Evolutionary conservation across 2,888 invertebrate genomes (phyloP).

Genomic region (Chrysomela aeneicollis): DNA sequence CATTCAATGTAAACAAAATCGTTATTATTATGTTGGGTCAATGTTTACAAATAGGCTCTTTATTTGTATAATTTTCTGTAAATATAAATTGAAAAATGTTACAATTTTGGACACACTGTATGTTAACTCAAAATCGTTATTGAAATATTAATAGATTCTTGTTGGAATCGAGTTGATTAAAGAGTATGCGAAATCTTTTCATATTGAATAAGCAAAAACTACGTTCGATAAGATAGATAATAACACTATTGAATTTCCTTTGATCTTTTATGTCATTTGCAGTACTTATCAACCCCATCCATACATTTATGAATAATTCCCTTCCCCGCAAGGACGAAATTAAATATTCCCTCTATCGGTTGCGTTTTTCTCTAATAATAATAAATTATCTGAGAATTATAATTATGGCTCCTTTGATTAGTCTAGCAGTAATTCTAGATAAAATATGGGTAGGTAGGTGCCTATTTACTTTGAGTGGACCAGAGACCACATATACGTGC

Average conservation of each 20-base stretch:
- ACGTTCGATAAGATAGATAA: background rate
- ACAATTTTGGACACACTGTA: no score
- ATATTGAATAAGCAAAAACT: background rate
- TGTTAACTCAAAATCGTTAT: no score
- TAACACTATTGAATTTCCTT: background rate
- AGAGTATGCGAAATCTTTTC: background rate
- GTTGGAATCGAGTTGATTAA: no score
- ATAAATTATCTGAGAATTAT: slow-evolving; percentile 13
- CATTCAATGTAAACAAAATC: no score
- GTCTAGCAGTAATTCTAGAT: slow-evolving; percentile 12
- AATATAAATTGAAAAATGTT: no score
- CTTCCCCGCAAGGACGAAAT: slow-evolving; percentile 3
- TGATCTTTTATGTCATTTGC: background rate
- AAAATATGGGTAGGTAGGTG: background rate
- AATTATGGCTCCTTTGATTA: slow-evolving; percentile 17
- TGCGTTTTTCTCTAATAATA: slow-evolving; percentile 19
- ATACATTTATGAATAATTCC: slow-evolving; percentile 14
- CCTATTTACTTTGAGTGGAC: background rate
- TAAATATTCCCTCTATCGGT: slow-evolving; percentile 14
- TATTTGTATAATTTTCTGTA: no score
- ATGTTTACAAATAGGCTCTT: no score
- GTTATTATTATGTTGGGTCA: no score
- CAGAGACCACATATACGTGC: background rate
- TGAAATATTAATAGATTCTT: no score
- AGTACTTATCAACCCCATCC: slow-evolving; percentile 2